Evolutionary conservation across 1,140 invertebrate species (phyloP).

Genomic region (Phortica variegata): DNA sequence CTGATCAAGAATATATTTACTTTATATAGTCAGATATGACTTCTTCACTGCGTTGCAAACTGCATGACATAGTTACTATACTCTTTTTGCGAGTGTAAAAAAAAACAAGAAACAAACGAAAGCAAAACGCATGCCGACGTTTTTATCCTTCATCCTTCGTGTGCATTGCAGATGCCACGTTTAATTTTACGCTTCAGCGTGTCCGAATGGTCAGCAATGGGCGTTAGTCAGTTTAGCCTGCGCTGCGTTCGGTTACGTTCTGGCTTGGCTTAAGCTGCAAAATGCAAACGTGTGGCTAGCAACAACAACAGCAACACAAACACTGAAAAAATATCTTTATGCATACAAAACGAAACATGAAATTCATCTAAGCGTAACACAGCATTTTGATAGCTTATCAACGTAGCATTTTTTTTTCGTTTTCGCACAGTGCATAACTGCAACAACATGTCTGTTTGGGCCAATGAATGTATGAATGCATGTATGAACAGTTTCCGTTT

Average conservation of each 20-base stretch:
- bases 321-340: slow-evolving; percentile 26
- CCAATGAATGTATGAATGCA: slow-evolving; percentile 39
- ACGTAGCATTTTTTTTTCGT: slow-evolving; percentile 5
- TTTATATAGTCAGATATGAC: no score
- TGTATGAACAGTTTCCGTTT: slow-evolving; percentile 43
- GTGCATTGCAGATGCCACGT: slow-evolving; percentile 27
- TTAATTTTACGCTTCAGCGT: slow-evolving; percentile 52
- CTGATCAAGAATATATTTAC: no score
- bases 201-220: slow-evolving; percentile 28
- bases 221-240: no score
- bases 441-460: slow-evolving; percentile 12
- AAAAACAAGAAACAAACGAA: no score
- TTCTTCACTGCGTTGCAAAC: no score
- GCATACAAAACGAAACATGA: no score
- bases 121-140: no score
- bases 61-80: no score
- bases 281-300: no score
- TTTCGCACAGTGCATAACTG: slow-evolving; percentile 18
- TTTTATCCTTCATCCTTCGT: neutral
- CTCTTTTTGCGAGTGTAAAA: no score
- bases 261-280: no score
- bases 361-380: no score
- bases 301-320: slow-evolving; percentile 3
- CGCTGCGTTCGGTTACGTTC: neutral
- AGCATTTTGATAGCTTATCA: slow-evolving; percentile 1